A percentile compares a stretch with the other conserved stretches of the same genome.
These are phyloP conservation scores for Papilio gigon DNA, from an alignment of 2,888 invertebrate genomes.

Conservation along the genomic window DNA sequence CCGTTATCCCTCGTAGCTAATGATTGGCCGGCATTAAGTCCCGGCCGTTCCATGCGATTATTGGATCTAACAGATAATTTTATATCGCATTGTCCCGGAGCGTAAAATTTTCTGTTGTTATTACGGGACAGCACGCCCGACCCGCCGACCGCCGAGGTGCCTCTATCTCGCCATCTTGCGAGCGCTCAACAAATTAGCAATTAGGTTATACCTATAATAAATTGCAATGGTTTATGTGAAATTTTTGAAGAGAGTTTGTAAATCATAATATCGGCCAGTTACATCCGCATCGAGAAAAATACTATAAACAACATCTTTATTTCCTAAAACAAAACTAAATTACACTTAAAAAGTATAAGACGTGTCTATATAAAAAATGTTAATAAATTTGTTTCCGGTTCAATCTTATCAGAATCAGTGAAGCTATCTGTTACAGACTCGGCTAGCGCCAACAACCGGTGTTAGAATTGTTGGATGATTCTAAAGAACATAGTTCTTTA, in stretches of 20 bases:
- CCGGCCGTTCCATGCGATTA: conserved; percentile 80
- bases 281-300: not conserved
- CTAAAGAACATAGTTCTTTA: not conserved
- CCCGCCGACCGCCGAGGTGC: conserved; percentile 30
- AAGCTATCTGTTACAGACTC: not conserved
- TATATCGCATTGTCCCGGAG: conserved; percentile 82
- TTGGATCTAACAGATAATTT: conserved; percentile 83
- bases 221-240: conserved; percentile 23
- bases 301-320: not conserved
- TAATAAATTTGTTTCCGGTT: not conserved
- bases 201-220: conserved; percentile 32
- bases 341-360: not conserved
- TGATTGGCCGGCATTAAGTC: conserved; percentile 82
- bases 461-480: not conserved
- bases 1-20: conserved; percentile 82
- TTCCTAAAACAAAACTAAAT: not conserved
- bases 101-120: conserved; percentile 82
- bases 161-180: conserved; percentile 39
- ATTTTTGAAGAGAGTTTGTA: not conserved
- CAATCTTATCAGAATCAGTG: not conserved
- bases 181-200: conserved; percentile 39
- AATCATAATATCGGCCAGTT: not conserved
- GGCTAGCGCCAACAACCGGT: not conserved
- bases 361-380: no score
- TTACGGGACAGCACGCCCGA: conserved; percentile 56